These are phyloP conservation scores for Styela clava DNA, from an alignment of 23 tunicate species.

Conservation along the genomic window DNA sequence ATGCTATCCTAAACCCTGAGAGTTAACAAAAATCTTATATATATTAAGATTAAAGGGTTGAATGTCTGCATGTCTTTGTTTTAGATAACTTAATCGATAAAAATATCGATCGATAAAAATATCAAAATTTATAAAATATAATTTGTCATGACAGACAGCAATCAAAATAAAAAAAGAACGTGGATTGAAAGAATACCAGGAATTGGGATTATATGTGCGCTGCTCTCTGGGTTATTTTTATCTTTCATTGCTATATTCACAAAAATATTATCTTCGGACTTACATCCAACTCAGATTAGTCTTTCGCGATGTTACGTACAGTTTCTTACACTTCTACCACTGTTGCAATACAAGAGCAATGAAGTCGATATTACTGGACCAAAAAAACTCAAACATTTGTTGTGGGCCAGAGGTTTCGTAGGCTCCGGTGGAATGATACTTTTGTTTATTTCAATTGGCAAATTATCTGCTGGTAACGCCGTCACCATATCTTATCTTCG, in stretches of 20 bases:
- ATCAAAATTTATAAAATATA: too few relatives aligned
- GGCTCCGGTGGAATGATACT: conserved; percentile 41
- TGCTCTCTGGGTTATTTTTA: not conserved
- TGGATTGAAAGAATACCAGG: not conserved
- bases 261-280: not conserved
- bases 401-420: conserved; percentile 40
- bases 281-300: conserved; percentile 28
- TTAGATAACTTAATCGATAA: too few relatives aligned
- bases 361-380: conserved; percentile 49
- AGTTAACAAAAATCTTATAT: too few relatives aligned
- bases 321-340: conserved; percentile 40
- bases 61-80: too few relatives aligned
- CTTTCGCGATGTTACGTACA: conserved; percentile 30
- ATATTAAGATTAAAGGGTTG: too few relatives aligned
- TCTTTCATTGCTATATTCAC: not conserved
- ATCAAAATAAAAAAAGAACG: not conserved
- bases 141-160: not conserved
- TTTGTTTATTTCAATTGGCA: conserved; percentile 36
- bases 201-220: conserved; percentile 4
- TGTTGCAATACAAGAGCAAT: conserved; percentile 20
- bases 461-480: conserved; percentile 62
- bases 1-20: too few relatives aligned
- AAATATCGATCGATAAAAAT: too few relatives aligned
- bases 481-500: conserved; percentile 41
- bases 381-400: conserved; percentile 27